These are phyloP conservation scores for Halcyon senegalensis DNA, from an alignment of 2,113 vertebrate genomes.

Conservation along the genomic window DNA sequence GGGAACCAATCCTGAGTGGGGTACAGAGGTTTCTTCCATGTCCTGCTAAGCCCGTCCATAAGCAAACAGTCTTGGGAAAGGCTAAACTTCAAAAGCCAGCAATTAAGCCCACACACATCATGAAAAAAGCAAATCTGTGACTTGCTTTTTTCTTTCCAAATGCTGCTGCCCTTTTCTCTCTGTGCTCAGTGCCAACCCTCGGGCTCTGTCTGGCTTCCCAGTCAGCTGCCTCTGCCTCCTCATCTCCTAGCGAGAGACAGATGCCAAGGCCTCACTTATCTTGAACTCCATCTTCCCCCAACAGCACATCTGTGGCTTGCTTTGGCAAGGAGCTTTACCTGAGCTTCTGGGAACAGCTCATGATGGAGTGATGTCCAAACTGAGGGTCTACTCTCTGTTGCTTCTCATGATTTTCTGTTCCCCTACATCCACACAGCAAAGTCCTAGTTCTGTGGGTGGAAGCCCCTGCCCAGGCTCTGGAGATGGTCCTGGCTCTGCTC, in stretches of 20 bases:
- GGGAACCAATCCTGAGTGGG: neutral
- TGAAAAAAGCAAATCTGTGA: neutral
- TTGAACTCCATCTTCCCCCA: neutral
- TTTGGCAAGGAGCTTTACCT: neutral
- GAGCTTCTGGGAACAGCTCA: neutral
- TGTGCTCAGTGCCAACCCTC: neutral
- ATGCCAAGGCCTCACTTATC: neutral
- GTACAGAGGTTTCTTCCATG: neutral
- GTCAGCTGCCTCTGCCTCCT: neutral
- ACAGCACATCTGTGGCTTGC: neutral
- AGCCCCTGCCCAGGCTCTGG: neutral
- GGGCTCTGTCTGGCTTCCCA: neutral
- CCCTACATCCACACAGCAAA: neutral
- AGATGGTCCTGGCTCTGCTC: neutral
- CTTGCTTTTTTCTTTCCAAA: neutral
- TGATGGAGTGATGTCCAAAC: neutral
- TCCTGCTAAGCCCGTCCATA: neutral
- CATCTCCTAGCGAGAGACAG: neutral
- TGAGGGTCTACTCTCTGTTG: neutral
- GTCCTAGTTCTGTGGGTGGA: neutral
- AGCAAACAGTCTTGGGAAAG: neutral
- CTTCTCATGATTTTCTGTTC: neutral
- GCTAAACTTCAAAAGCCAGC: conserved; percentile 12
- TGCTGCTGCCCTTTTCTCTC: conserved; percentile 27
- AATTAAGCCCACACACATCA: conserved; percentile 42